Conservation (phyloP, 2,797 vertebrate species). For the Amblyraja radiata region DNA sequence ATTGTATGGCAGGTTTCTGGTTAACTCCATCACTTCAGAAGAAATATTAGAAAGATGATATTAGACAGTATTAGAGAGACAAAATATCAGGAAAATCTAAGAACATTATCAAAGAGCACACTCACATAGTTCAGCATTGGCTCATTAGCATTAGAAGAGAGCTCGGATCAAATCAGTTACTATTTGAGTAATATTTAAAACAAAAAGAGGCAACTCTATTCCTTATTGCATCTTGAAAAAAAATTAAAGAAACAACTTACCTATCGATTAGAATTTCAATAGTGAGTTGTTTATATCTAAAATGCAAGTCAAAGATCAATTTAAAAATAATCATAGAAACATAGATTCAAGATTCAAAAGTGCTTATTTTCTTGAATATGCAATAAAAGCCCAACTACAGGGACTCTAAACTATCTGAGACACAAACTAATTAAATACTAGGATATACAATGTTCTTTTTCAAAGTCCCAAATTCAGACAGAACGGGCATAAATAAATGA, state of each 20-base stretch:
- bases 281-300: constrained; percentile 84
- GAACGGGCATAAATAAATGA: neutral
- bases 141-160: neutral
- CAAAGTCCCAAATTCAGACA: neutral
- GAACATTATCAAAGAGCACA: neutral
- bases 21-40: neutral
- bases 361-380: neutral
- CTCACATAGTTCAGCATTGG: neutral
- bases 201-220: neutral
- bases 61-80: no score
- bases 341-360: neutral
- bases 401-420: neutral
- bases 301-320: constrained; percentile 19
- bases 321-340: neutral
- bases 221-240: neutral
- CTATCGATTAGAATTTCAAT: constrained; percentile 85
- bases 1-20: neutral
- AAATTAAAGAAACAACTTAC: constrained; percentile 50
- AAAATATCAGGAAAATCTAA: neutral
- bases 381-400: neutral
- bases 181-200: neutral
- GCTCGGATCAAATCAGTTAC: neutral
- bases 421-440: neutral
- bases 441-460: neutral
- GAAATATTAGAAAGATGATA: no score